phyloP scores from a whole-genome alignment of 2,797 vertebrate species.

The Lithobates sylvaticus region DNA sequence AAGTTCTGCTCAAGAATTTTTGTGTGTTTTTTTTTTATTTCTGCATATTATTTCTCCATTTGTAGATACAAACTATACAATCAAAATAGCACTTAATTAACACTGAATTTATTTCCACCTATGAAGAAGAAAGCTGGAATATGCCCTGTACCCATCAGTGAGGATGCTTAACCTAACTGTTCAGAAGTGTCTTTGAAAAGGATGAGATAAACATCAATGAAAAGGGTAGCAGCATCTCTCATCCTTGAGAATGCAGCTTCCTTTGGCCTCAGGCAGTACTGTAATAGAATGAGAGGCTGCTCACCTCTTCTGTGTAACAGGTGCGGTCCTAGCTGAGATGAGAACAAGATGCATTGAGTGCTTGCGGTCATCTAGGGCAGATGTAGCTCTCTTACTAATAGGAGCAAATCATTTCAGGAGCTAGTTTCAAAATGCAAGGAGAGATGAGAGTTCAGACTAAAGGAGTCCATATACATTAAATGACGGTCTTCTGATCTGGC shows the following conservation, averaged over 20 bases:
- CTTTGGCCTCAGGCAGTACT: constrained; percentile 28
- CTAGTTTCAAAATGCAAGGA: too few species aligned
- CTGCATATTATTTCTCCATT: not conserved
- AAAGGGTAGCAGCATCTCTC: constrained; percentile 11
- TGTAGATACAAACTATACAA: not conserved
- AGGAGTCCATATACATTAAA: too few species aligned
- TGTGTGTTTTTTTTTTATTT: not conserved
- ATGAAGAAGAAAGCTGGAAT: not conserved
- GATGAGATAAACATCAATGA: constrained; percentile 20
- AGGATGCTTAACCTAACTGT: constrained; percentile 16
- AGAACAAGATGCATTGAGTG: not conserved
- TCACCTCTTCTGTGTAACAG: constrained; percentile 17
- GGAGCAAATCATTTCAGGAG: too few species aligned
- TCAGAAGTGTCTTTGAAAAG: constrained; percentile 18
- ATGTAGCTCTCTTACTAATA: not conserved
- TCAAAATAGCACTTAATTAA: not conserved
- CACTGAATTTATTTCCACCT: not conserved
- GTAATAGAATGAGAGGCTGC: not conserved
- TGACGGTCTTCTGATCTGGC: too few species aligned
- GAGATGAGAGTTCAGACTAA: too few species aligned
- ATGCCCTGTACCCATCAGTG: not conserved
- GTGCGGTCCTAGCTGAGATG: not conserved
- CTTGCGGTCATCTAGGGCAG: constrained; percentile 1
- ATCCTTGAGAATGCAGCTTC: constrained; percentile 9
- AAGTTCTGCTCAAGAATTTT: too few species aligned